phyloP scores from a whole-genome alignment of 1,140 invertebrate species.

The Drosophila prosaltans region DNA sequence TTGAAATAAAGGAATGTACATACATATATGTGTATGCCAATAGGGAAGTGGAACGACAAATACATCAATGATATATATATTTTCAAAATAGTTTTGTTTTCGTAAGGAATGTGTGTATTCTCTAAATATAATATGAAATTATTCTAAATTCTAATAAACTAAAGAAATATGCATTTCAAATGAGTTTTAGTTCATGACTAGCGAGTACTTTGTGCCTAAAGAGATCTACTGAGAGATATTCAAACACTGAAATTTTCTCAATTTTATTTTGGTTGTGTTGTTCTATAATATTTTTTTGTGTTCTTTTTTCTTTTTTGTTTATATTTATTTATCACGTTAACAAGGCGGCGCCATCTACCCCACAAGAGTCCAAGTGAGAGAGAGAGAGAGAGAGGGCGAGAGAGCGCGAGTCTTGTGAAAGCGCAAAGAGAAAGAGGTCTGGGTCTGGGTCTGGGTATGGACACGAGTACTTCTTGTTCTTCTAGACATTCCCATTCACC shows the following conservation, averaged over 20 bases:
- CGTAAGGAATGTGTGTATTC: background rate
- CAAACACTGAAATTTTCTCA: background rate
- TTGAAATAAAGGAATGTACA: background rate
- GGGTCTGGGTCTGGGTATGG: conserved; percentile 1
- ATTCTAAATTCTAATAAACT: background rate
- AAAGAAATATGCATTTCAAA: background rate
- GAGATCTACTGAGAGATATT: background rate
- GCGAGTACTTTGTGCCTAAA: too few relatives aligned
- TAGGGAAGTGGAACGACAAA: background rate
- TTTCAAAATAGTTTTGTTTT: background rate
- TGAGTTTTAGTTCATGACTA: background rate
- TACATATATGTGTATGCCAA: too few relatives aligned
- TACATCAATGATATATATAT: background rate
- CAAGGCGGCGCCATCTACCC: background rate
- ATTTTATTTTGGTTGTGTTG: background rate
- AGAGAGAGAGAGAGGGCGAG: conserved; percentile 6
- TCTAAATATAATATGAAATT: background rate
- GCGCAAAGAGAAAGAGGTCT: conserved; percentile 13
- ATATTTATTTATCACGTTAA: conserved; percentile 54
- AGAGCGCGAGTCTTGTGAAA: conserved; percentile 35
- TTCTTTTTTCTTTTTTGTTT: conserved; percentile 38
- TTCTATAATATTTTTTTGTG: too few relatives aligned
- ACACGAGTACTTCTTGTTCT: background rate
- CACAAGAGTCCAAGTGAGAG: background rate
- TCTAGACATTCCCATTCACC: conserved; percentile 17